Percentiles rank a stretch among this genome's conserved stretches.
These are phyloP conservation scores for Galemys pyrenaicus DNA, from an alignment of 2,113 vertebrate genomes.

Conservation along the genomic window DNA sequence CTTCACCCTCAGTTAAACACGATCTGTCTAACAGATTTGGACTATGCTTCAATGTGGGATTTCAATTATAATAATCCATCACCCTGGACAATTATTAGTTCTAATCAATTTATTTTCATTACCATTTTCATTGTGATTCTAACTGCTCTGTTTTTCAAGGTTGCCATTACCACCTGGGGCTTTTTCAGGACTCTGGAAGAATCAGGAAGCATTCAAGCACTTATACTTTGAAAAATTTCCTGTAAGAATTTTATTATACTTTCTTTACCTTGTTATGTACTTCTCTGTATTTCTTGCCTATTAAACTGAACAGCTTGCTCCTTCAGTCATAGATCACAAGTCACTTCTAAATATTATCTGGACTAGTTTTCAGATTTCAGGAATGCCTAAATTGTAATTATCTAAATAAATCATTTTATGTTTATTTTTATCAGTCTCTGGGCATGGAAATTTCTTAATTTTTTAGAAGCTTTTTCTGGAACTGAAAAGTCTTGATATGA, in stretches of 20 bases:
- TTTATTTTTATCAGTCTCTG: neutral
- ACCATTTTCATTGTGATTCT: constrained; percentile 10
- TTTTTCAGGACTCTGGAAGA: constrained; percentile 95
- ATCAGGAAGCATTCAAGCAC: constrained; percentile 90
- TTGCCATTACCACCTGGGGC: constrained; percentile 95
- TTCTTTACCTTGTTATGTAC: neutral
- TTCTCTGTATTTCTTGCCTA: neutral
- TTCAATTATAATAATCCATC: neutral
- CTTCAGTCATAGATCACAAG: neutral
- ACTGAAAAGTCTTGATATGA: neutral
- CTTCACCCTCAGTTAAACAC: neutral
- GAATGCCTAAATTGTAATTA: neutral
- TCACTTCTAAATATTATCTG: neutral
- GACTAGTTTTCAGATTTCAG: neutral
- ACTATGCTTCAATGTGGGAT: neutral
- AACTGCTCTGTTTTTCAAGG: constrained; percentile 82
- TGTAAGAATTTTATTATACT: constrained; percentile 85
- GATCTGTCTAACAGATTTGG: neutral
- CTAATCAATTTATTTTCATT: constrained; percentile 26
- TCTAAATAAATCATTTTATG: neutral
- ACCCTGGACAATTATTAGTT: neutral
- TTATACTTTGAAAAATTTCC: constrained; percentile 96
- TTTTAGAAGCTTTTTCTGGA: neutral
- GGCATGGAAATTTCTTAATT: neutral
- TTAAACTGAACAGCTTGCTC: neutral